Evolutionary conservation across 53 echinoderm and acorn worm species (phyloP).

Genomic region (Hippasteria phrygiana): DNA sequence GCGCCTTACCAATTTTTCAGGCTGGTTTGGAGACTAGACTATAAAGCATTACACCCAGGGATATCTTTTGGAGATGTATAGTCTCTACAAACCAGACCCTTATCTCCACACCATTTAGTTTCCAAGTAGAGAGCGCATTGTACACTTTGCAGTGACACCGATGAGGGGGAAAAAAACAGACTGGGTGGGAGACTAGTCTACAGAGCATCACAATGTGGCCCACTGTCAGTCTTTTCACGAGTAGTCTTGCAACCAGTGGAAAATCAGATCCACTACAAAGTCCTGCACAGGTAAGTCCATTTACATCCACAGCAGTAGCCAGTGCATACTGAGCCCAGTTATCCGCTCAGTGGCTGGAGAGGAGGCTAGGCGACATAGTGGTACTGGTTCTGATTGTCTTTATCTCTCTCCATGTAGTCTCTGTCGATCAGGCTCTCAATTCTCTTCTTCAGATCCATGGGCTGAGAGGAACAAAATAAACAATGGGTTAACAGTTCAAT

Average conservation of each 20-base stretch:
- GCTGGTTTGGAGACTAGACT: slow-evolving; percentile 29
- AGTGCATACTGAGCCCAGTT: slow-evolving; percentile 15
- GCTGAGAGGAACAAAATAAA: slow-evolving; percentile 72
- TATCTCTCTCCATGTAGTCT: slow-evolving; percentile 99
- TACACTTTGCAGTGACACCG: not conserved
- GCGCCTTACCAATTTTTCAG: slow-evolving; percentile 29
- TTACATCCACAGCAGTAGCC: not conserved
- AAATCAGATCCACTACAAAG: slow-evolving; percentile 11
- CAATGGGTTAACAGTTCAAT: too few relatives aligned
- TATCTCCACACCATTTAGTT: too few relatives aligned
- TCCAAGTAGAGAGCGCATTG: not conserved
- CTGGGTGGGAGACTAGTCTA: slow-evolving; percentile 36
- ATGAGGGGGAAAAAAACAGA: not conserved
- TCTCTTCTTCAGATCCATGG: slow-evolving; percentile 96
- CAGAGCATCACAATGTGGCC: slow-evolving; percentile 3
- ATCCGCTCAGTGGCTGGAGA: not conserved
- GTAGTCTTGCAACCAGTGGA: slow-evolving; percentile 6
- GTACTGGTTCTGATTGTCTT: slow-evolving; percentile 96
- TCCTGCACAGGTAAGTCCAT: slow-evolving; percentile 52
- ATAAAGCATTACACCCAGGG: not conserved
- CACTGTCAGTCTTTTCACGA: not conserved
- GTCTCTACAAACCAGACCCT: not conserved
- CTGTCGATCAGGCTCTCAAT: slow-evolving; percentile 98
- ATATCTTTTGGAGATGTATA: not conserved
- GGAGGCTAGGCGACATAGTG: slow-evolving; percentile 91